Conservation (phyloP, 1,140 invertebrate species). For the Drosophila ananassae region DNA sequence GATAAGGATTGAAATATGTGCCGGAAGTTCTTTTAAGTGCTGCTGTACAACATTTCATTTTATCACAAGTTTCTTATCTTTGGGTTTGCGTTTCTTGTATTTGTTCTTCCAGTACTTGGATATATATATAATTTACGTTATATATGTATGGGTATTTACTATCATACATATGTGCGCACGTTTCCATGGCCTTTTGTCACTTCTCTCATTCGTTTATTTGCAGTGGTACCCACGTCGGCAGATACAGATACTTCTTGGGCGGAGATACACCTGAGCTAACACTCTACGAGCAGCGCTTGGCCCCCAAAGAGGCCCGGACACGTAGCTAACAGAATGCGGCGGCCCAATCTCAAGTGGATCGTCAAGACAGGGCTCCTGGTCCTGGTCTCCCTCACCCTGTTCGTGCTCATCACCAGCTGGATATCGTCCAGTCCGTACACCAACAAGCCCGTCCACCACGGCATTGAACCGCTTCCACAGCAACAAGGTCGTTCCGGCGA, state of each 20-base stretch:
- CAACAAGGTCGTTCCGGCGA: constrained; percentile 1
- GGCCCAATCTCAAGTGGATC: constrained; percentile 80
- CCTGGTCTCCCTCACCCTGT: constrained; percentile 62
- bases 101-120: constrained; percentile 2
- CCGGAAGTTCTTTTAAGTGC: constrained; percentile 34
- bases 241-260: constrained; percentile 7
- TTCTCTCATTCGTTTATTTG: not conserved
- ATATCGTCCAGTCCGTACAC: constrained; percentile 74
- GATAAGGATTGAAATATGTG: constrained; percentile 11
- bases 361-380: constrained; percentile 64
- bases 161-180: constrained; percentile 11
- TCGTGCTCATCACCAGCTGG: constrained; percentile 74
- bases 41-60: constrained; percentile 5
- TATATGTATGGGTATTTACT: constrained; percentile 2
- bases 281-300: constrained; percentile 6
- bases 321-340: constrained; percentile 65
- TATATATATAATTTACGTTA: not conserved
- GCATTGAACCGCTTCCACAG: constrained; percentile 40
- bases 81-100: constrained; percentile 1
- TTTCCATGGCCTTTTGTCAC: constrained; percentile 3
- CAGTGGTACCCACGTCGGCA: constrained; percentile 4
- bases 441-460: constrained; percentile 66
- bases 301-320: constrained; percentile 37
- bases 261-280: constrained; percentile 37
- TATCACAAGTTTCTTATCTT: constrained; percentile 47